Conservation (phyloP, 2,797 vertebrate genomes). For the Menidia menidia region DNA sequence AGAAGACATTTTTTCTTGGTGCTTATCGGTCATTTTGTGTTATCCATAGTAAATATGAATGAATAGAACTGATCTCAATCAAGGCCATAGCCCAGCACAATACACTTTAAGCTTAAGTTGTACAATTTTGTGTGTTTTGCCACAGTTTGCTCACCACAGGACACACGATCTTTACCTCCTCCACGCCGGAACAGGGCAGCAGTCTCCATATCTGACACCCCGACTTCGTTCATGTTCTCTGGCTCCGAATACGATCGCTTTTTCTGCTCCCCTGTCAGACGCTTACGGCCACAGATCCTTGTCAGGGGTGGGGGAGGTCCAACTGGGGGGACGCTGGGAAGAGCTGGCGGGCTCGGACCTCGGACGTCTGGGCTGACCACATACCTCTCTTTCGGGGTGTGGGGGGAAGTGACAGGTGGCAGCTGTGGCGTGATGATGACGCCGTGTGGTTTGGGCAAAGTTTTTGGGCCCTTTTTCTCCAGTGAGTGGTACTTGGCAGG, state of each 20-base stretch:
- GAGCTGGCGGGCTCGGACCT: slow-evolving; percentile 54
- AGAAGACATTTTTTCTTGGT: too few species aligned
- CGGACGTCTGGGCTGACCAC: slow-evolving; percentile 80
- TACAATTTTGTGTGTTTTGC: neutral
- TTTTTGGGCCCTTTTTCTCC: slow-evolving; percentile 83
- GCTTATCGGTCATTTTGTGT: too few species aligned
- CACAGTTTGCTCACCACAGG: neutral
- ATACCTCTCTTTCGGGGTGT: slow-evolving; percentile 90
- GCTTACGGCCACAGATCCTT: slow-evolving; percentile 89
- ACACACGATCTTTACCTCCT: slow-evolving; percentile 57
- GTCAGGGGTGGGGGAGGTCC: slow-evolving; percentile 65
- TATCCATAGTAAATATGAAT: neutral
- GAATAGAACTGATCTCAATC: neutral
- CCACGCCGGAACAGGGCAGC: slow-evolving; percentile 66
- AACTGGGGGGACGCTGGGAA: slow-evolving; percentile 71
- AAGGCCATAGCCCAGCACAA: too few species aligned
- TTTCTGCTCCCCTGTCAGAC: slow-evolving; percentile 90
- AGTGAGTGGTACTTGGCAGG: slow-evolving; percentile 72
- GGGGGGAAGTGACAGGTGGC: slow-evolving; percentile 75
- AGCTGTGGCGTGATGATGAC: slow-evolving; percentile 23
- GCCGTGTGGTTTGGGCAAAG: slow-evolving; percentile 79
- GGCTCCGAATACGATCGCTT: slow-evolving; percentile 95
- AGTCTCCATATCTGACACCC: slow-evolving; percentile 81
- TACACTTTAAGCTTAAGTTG: neutral
- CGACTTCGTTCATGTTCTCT: slow-evolving; percentile 93